phyloP scores from a whole-genome alignment of 37 sponge, comb jelly and placozoan species.

The Ephydatia muelleri region DNA sequence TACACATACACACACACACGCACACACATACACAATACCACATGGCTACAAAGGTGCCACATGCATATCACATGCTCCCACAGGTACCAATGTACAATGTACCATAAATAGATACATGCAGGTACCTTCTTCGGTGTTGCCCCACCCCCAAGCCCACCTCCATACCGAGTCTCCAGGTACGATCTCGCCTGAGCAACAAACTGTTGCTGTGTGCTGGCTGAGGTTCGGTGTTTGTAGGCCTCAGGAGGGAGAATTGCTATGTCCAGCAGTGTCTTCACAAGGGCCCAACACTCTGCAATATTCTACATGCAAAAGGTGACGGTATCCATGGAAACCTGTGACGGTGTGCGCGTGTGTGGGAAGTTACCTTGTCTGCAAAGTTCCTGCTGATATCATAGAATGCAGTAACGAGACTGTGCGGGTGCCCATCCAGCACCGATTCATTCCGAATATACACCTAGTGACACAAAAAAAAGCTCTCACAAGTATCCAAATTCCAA shows the following conservation, averaged over 20 bases:
- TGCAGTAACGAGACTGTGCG: conserved; percentile 41
- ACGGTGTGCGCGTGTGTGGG: not conserved
- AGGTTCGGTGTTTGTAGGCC: conserved; percentile 41
- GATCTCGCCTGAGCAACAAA: conserved; percentile 59
- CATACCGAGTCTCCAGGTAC: conserved; percentile 59
- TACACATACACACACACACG: not conserved
- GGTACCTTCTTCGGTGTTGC: not conserved
- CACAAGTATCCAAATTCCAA: not conserved
- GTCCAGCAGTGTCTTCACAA: conserved; percentile 70
- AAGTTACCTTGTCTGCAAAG: conserved; percentile 69
- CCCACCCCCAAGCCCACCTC: not conserved
- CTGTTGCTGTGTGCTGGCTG: conserved; percentile 28
- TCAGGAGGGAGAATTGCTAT: conserved; percentile 61
- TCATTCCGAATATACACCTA: conserved; percentile 81
- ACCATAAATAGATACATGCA: not conserved
- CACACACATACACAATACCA: not conserved
- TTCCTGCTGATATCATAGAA: conserved; percentile 59
- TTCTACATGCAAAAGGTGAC: conserved; percentile 18
- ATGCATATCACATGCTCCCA: not conserved
- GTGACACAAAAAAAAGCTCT: conserved; percentile 3
- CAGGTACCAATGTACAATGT: not conserved
- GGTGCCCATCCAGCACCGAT: conserved; percentile 41
- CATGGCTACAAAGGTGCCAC: not conserved
- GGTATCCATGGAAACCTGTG: not conserved
- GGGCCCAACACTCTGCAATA: conserved; percentile 68